Evolutionary conservation across 2,797 vertebrate genomes (phyloP).

Genomic region (Tangara arthus): DNA sequence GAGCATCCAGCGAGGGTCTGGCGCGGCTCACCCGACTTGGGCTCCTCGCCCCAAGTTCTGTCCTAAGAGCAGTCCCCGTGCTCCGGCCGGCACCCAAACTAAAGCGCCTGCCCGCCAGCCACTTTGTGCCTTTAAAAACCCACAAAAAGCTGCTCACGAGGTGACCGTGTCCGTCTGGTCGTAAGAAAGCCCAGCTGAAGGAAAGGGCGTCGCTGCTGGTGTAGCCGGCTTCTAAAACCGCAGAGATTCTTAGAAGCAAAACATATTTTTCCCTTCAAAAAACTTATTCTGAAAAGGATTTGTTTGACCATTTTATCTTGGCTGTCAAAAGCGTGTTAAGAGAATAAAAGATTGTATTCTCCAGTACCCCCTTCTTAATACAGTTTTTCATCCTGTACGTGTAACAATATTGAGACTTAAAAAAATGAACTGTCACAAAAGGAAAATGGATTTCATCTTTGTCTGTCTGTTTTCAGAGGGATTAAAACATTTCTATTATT

Average conservation of each 20-base stretch:
- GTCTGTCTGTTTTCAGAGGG: neutral
- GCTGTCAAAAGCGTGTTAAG: conserved; percentile 13
- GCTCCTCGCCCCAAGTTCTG: neutral
- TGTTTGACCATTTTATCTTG: neutral
- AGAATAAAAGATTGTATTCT: conserved; percentile 27
- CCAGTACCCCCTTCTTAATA: conserved; percentile 19
- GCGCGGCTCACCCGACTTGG: fast-evolving
- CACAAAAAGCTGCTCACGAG: neutral
- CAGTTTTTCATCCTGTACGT: conserved; percentile 29
- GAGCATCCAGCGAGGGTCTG: neutral
- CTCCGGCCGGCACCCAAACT: neutral
- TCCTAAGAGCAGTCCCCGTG: neutral
- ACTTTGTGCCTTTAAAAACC: neutral
- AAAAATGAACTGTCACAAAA: conserved; percentile 45
- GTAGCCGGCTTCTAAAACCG: neutral
- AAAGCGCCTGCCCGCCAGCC: neutral
- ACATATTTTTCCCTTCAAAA: neutral
- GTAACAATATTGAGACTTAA: conserved; percentile 22
- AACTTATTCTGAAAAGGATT: neutral
- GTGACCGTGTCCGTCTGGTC: neutral
- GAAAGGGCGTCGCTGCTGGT: neutral
- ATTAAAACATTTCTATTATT: neutral
- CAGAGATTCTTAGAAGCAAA: neutral
- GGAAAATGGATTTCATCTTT: conserved; percentile 37
- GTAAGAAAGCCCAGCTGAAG: neutral